Conservation (phyloP, 1,140 invertebrate species). For the Cydia fagiglandana region DNA sequence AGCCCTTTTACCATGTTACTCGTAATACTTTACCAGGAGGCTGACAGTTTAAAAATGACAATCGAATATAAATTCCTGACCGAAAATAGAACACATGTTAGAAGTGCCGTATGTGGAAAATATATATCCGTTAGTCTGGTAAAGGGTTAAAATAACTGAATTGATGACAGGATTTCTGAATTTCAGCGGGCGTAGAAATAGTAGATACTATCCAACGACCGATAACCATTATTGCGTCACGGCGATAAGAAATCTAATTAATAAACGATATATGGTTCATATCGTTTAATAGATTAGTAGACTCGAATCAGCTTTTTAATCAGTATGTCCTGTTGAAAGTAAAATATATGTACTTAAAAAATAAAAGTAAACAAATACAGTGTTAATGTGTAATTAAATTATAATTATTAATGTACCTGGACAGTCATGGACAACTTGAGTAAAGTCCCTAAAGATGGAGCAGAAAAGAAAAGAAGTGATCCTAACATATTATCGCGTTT, state of each 20-base stretch:
- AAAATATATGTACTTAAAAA: neutral
- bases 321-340: neutral
- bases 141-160: no score
- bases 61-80: no score
- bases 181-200: neutral
- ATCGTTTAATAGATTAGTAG: constrained; percentile 20
- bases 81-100: no score
- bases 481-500: constrained; percentile 40
- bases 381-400: neutral
- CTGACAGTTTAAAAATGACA: no score
- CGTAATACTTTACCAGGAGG: no score
- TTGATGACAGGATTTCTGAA: neutral
- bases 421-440: constrained; percentile 26
- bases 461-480: constrained; percentile 36
- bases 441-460: constrained; percentile 14
- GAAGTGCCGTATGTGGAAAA: no score
- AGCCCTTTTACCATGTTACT: no score
- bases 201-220: neutral
- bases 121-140: no score
- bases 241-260: constrained; percentile 26
- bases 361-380: neutral
- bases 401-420: neutral
- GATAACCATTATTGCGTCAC: neutral
- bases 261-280: constrained; percentile 10
- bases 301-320: neutral